Evolutionary conservation across 1,140 invertebrate genomes (phyloP), one percentile per base, ranked within the genome.

Genomic region (Danaus plexippus): DNA sequence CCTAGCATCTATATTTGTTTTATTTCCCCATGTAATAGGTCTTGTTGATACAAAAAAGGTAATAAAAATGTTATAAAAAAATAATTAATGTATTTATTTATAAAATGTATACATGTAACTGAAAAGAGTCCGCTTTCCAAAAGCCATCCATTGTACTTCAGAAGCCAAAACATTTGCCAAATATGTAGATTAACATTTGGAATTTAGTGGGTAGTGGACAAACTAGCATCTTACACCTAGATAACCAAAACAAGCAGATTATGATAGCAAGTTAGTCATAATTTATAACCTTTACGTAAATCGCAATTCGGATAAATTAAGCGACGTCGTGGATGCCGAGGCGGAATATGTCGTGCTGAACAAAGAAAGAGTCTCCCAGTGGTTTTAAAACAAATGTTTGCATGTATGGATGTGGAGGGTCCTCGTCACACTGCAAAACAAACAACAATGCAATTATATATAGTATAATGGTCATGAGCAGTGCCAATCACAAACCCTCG

Each of bases 341-440:
- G 79, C 96, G 92, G 90, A 98, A 98, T 75, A 97, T 94, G 76
- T 98, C 96, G 77, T 98, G 96, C 76, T 96, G 94, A 71, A 96
- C 93, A 85, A 93, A 97, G 88, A 95, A 98, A 53, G 93, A 92
- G 62, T 91, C 92, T 71, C 90, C 93, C 68, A 93, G 84, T 57
- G 94, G 94, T 88, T 96, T 97, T 71, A 98, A 87, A 59, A 97
- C 92, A 87, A 98, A 98, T 52, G 92, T 91, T 88, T 98, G 96
- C 60, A 92, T 94, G 86, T 94, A 98, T 51, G 94, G 92, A 82
- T 97, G 96, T 68, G 95, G 95, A 63, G 94, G 95, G 89, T 97
- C 96, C 60, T 97, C 95, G 80, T 97, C 96, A 75, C 94, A 94
- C 95, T 97, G 89, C 13, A 93, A 93, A n/a, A 50, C 50, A 59